phyloP scores from a whole-genome alignment of 2,888 invertebrate genomes.

The Diloba caeruleocephala region DNA sequence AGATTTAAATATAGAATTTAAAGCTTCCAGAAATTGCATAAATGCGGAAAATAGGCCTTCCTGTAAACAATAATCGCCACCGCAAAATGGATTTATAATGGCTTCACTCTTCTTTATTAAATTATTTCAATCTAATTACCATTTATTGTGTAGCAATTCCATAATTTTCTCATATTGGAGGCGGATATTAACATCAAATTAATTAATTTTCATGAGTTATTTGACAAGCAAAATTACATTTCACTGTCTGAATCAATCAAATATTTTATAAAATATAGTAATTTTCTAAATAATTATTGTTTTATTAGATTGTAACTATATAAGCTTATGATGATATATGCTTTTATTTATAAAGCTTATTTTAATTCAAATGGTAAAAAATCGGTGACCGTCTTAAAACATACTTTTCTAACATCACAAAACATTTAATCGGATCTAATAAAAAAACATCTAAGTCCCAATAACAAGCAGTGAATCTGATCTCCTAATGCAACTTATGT shows the following conservation, averaged over 20 bases:
- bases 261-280: conserved; percentile 15
- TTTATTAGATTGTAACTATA: conserved; percentile 25
- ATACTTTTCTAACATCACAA: conserved; percentile 34
- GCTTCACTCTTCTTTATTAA: too few relatives aligned
- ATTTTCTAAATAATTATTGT: background rate
- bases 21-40: too few relatives aligned
- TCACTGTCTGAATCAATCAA: conserved; percentile 6
- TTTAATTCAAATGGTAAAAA: too few relatives aligned
- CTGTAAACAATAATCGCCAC: too few relatives aligned
- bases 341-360: too few relatives aligned
- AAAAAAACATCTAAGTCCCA: conserved; percentile 12
- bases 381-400: background rate
- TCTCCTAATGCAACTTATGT: conserved; percentile 36
- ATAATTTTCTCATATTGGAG: conserved; percentile 11
- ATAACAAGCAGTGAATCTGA: conserved; percentile 23
- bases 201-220: conserved; percentile 38
- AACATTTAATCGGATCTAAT: too few relatives aligned
- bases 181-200: background rate
- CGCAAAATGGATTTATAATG: too few relatives aligned
- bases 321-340: too few relatives aligned
- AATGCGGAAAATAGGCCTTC: too few relatives aligned
- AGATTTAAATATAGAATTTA: too few relatives aligned
- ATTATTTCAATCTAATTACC: too few relatives aligned
- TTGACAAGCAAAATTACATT: conserved; percentile 21
- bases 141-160: too few relatives aligned